These are phyloP conservation scores for Clistopyga incitator DNA, from an alignment of 2,888 invertebrate genomes.

Conservation along the genomic window DNA sequence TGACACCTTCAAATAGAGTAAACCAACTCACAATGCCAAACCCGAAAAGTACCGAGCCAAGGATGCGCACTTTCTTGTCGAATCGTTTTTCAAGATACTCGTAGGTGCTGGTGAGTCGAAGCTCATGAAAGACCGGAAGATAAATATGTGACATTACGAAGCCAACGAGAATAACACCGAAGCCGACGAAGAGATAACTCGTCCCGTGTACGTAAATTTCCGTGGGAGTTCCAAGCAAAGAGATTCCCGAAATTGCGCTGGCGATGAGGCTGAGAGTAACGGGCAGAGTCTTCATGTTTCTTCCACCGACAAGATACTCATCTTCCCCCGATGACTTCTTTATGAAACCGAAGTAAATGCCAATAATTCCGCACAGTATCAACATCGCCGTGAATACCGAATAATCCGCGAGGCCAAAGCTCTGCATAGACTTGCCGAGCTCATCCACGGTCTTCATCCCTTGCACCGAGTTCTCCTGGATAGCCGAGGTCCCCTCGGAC, in stretches of 20 bases:
- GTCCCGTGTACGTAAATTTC: constrained; percentile 93
- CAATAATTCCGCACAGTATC: constrained; percentile 90
- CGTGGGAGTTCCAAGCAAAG: constrained; percentile 91
- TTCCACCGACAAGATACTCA: constrained; percentile 91
- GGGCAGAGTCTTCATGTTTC: constrained; percentile 93
- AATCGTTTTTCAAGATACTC: constrained; percentile 92
- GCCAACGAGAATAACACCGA: constrained; percentile 88
- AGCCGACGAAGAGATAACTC: constrained; percentile 89
- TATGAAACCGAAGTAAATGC: constrained; percentile 93
- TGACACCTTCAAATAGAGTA: background rate
- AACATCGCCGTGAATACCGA: constrained; percentile 92
- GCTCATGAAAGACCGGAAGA: constrained; percentile 90
- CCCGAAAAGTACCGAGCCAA: constrained; percentile 89
- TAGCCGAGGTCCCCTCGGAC: constrained; percentile 71
- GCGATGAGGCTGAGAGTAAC: constrained; percentile 94
- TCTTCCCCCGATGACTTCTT: constrained; percentile 88
- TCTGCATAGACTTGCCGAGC: constrained; percentile 86
- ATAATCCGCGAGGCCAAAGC: constrained; percentile 91
- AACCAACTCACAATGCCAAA: constrained; percentile 88
- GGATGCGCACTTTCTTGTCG: constrained; percentile 88
- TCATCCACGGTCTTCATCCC: constrained; percentile 84
- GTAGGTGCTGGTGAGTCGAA: constrained; percentile 91
- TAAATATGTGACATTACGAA: constrained; percentile 89
- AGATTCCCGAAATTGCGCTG: constrained; percentile 92
- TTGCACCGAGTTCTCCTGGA: constrained; percentile 67